Conservation (phyloP, 2,797 vertebrate species). For the Tapirus indicus region DNA sequence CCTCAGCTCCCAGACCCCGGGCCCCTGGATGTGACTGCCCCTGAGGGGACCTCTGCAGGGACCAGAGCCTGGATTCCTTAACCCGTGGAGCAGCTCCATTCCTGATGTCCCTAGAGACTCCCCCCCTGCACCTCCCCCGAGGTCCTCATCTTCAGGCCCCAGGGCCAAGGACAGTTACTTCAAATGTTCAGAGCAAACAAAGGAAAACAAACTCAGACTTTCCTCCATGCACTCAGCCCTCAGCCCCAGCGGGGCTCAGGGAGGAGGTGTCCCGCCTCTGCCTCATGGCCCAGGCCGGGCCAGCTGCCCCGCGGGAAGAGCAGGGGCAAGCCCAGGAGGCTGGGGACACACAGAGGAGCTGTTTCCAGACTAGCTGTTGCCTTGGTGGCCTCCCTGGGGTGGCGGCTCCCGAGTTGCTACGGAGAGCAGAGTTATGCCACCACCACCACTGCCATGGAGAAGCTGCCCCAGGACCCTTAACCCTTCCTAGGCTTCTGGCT, state of each 20-base stretch:
- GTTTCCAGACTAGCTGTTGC: conserved; percentile 24
- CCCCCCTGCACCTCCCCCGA: too few species aligned
- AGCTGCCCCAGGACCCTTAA: background rate
- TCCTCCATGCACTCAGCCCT: background rate
- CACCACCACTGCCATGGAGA: background rate
- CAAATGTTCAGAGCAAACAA: background rate
- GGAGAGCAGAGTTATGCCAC: background rate
- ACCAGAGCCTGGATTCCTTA: background rate
- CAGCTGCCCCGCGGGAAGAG: background rate
- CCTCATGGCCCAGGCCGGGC: background rate
- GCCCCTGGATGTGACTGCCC: background rate
- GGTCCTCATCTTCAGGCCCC: background rate
- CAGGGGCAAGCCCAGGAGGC: background rate
- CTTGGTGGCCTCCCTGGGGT: conserved; percentile 56
- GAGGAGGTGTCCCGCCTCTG: background rate
- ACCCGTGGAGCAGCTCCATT: accelerated
- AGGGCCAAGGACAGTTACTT: background rate
- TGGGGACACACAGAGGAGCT: background rate
- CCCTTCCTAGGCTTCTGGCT: background rate
- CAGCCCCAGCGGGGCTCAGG: background rate
- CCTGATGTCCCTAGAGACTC: background rate
- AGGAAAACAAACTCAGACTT: background rate
- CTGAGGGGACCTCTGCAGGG: background rate
- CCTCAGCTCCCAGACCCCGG: background rate
- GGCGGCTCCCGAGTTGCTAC: conserved; percentile 36